Evolutionary conservation across 2,797 vertebrate species (phyloP), one percentile per base, ranked within the genome.

Genomic region (Gymnodraco acuticeps): DNA sequence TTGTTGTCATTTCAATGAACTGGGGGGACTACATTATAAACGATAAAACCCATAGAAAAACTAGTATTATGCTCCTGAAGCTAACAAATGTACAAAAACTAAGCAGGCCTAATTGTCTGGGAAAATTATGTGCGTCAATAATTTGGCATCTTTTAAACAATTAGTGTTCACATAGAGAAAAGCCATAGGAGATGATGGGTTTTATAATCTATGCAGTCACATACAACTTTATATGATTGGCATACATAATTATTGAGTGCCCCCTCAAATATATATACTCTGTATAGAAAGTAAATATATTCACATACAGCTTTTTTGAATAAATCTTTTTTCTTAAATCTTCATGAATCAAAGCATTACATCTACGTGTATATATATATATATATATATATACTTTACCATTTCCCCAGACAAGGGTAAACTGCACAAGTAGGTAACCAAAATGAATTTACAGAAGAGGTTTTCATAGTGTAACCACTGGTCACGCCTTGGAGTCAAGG

Each of bases 271-370:
- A 87, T 82, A 87, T 82, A 82, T 75, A 52, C 70, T 90, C 73
- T 84, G 81, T 75, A 80, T 77, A 83, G 53, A 88, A 89, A 85
- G 68, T 86, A 77, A 85, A 87, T 78, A 88, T 77, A 78, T 78
- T 82, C 75, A 84, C 75, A 76, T 43, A 87, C 64, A 77, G 69
- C 79, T 81, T 78, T 75, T 38, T 58, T 80, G 52, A 63, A 68
- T 66, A 81, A 77, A 70, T 77, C 31, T 64, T 70, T 38, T 77
- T 73, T 70, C 48, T 64, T 65, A 79, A 73, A 75, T 69, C 55
- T 84, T 80, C 60, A 77, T 50, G 64, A 76, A 60, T 77, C 45
- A 71, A 79, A 82, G 80, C 67, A 68, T 87, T 70, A 85, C 78
- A 79, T 78, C 60, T 83, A 81, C 14, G 10, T 65, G 62, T 69